Conservation (phyloP, 2,797 vertebrate species). For the Cercopithecus mitis region DNA sequence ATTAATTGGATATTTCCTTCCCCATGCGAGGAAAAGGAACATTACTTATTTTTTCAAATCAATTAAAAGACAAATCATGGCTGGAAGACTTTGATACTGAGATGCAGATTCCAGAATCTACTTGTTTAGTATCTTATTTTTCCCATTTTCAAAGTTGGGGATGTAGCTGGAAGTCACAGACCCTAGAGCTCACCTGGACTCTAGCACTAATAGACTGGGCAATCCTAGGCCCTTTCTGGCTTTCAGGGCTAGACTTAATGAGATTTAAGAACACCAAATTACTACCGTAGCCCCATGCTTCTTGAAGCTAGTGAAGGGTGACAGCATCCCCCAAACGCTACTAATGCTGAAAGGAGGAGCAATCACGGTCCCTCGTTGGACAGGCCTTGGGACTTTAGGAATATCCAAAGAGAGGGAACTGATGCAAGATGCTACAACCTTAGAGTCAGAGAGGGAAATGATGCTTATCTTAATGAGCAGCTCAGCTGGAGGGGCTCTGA, state of each 20-base stretch:
- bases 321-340: neutral
- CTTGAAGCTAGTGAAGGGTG: neutral
- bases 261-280: neutral
- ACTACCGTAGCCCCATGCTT: neutral
- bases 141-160: neutral
- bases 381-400: constrained; percentile 69
- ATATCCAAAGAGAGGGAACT: constrained; percentile 65
- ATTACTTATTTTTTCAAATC: constrained; percentile 33
- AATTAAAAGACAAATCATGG: neutral
- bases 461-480: constrained; percentile 75
- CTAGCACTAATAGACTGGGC: neutral
- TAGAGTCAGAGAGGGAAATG: constrained; percentile 77
- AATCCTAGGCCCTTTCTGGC: neutral
- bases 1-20: constrained; percentile 5
- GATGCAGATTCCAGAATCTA: neutral
- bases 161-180: neutral
- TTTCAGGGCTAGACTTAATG: neutral
- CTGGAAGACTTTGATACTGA: neutral
- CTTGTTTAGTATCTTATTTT: constrained; percentile 3
- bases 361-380: constrained; percentile 56
- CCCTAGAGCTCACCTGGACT: neutral
- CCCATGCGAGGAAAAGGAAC: neutral
- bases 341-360: constrained; percentile 60
- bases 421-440: constrained; percentile 78
- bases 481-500: constrained; percentile 71